Percentiles rank a stretch among this genome's conserved stretches.
Evolutionary conservation across 2,797 vertebrate species (phyloP).

Genomic region (Argya squamiceps): DNA sequence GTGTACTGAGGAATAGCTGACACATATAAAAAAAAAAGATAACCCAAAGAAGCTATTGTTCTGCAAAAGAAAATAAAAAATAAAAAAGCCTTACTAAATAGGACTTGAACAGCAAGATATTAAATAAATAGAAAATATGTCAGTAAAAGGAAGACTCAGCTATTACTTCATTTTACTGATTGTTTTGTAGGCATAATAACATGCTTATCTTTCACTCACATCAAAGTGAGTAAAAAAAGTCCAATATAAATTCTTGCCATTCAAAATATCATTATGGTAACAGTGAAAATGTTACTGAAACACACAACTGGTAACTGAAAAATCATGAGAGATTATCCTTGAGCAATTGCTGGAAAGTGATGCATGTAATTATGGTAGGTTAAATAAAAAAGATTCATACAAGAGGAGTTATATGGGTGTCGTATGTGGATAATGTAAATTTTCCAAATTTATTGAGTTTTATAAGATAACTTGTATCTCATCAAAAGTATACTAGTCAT

Average conservation of each 20-base stretch:
- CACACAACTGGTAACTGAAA: neutral
- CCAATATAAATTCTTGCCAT: neutral
- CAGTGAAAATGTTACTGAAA: neutral
- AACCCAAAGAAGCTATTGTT: neutral
- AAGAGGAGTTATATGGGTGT: neutral
- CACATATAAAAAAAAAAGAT: rapidly evolving
- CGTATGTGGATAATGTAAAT: neutral
- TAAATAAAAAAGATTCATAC: neutral
- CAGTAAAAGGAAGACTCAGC: neutral
- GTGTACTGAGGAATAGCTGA: neutral
- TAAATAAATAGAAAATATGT: neutral
- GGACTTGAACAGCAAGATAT: neutral
- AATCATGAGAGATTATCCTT: neutral
- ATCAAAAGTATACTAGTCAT: neutral
- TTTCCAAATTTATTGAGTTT: neutral
- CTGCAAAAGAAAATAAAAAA: neutral
- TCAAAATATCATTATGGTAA: neutral
- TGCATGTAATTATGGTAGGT: neutral
- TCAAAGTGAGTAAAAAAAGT: neutral
- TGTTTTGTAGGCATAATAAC: neutral
- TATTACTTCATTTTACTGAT: neutral
- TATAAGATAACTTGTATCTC: neutral
- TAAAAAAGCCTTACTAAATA: neutral
- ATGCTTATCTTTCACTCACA: neutral
- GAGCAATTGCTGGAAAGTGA: neutral